A percentile compares a stretch with the other conserved stretches of the same genome.
phyloP scores from a whole-genome alignment of 2,888 invertebrate species.

The Exocentrus adspersus region DNA sequence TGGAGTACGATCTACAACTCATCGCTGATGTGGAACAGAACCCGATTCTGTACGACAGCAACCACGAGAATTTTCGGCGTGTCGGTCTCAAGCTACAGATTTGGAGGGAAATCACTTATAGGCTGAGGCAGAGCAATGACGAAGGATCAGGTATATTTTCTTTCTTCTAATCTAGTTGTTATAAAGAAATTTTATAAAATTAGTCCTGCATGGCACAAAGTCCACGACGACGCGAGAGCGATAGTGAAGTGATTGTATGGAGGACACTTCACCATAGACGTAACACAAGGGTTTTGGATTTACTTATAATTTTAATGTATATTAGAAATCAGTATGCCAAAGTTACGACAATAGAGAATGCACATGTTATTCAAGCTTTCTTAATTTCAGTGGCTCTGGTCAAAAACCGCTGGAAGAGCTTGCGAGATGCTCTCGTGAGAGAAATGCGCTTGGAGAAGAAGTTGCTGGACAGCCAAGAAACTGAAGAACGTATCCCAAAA shows the following conservation, averaged over 20 bases:
- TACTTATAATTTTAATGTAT: no score
- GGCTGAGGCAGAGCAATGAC: constrained; percentile 36
- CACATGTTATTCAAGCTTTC: no score
- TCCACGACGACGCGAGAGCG: no score
- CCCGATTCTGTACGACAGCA: constrained; percentile 40
- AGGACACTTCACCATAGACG: no score
- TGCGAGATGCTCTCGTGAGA: constrained; percentile 43
- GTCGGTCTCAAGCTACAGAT: constrained; percentile 32
- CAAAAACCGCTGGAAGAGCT: constrained; percentile 42
- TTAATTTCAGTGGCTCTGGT: constrained; percentile 40
- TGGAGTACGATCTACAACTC: constrained; percentile 40
- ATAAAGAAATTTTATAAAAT: no score
- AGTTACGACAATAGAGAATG: no score
- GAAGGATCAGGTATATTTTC: constrained; percentile 34
- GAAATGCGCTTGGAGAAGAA: constrained; percentile 38
- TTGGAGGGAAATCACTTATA: constrained; percentile 36
- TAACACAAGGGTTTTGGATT: no score
- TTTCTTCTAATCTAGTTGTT: no score
- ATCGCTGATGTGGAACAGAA: constrained; percentile 34
- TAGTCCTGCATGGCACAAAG: no score
- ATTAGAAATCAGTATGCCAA: no score
- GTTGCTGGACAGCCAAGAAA: constrained; percentile 29
- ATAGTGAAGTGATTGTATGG: no score
- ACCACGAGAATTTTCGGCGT: constrained; percentile 38
- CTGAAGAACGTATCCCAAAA: constrained; percentile 33